Percentiles rank a stretch among this genome's conserved stretches.
Evolutionary conservation across 2,113 vertebrate species (phyloP).

Genomic region (Dunckerocampus dactyliophorus): DNA sequence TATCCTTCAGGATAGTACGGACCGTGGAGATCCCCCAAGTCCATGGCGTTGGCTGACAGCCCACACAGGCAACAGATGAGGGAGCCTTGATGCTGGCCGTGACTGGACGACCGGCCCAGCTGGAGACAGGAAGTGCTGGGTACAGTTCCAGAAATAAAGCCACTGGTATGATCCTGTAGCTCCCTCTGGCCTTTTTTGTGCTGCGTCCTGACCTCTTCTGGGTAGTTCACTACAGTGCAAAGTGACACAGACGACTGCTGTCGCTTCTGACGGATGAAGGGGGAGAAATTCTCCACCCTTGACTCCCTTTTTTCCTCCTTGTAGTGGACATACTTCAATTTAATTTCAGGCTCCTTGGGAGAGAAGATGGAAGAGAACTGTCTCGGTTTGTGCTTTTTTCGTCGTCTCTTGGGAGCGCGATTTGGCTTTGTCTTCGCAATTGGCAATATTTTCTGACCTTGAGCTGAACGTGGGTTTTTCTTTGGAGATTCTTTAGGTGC

Average conservation of each 20-base stretch:
- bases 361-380: conserved; percentile 59
- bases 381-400: conserved; percentile 39
- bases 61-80: conserved; percentile 75
- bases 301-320: conserved; percentile 67
- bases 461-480: conserved; percentile 49
- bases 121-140: conserved; percentile 71
- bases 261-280: conserved; percentile 59
- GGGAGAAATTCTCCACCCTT: conserved; percentile 61
- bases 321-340: conserved; percentile 66
- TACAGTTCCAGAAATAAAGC: conserved; percentile 49
- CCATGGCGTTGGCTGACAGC: conserved; percentile 70
- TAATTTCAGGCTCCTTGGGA: conserved; percentile 76
- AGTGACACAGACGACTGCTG: conserved; percentile 39
- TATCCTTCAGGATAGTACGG: conserved; percentile 76
- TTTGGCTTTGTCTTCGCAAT: conserved; percentile 50
- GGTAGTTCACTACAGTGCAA: conserved; percentile 71
- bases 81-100: conserved; percentile 39
- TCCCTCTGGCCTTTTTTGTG: conserved; percentile 54
- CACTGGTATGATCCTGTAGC: conserved; percentile 19
- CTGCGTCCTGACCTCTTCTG: conserved; percentile 54
- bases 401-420: conserved; percentile 46
- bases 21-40: conserved; percentile 77
- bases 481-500: conserved; percentile 39
- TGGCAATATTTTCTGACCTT: conserved; percentile 28
- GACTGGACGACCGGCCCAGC: conserved; percentile 56